These are phyloP conservation scores for Acleris laterana DNA, from an alignment of 2,888 invertebrate genomes.

Conservation along the genomic window DNA sequence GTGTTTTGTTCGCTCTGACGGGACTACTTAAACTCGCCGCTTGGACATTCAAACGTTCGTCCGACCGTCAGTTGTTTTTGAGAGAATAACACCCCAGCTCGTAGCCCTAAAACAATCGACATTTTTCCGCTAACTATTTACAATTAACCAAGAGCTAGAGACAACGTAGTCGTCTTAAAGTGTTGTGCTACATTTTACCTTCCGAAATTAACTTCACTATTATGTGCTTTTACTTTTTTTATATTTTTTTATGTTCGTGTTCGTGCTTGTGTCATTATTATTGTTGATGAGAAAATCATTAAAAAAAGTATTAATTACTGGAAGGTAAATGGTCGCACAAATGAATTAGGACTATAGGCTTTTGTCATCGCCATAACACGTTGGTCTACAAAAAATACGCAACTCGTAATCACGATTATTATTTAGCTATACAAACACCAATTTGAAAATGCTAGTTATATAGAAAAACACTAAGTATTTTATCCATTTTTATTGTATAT, in stretches of 20 bases:
- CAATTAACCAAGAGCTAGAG: conserved; percentile 19
- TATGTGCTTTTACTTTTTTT: too few species aligned
- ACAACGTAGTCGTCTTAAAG: background rate
- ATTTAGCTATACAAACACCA: conserved; percentile 30
- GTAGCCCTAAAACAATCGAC: conserved; percentile 49
- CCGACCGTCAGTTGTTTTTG: too few species aligned
- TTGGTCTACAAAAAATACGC: conserved; percentile 34
- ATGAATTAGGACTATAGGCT: background rate
- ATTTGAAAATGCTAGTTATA: conserved; percentile 57
- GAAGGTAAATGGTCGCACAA: background rate
- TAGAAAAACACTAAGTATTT: conserved; percentile 66
- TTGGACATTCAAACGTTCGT: too few species aligned
- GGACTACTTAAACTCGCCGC: too few species aligned
- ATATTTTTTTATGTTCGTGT: too few species aligned
- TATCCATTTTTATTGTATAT: conserved; percentile 61
- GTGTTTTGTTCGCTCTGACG: too few species aligned
- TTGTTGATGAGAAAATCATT: background rate
- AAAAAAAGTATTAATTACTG: background rate
- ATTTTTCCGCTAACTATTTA: conserved; percentile 37
- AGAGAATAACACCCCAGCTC: too few species aligned
- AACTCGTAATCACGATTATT: conserved; percentile 10
- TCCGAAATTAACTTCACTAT: too few species aligned
- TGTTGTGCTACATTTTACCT: background rate
- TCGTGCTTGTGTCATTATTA: conserved; percentile 12
- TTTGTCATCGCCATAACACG: conserved; percentile 7